Evolutionary conservation across 2,113 vertebrate species (phyloP), one percentile per base, ranked within the genome.

Genomic region (Petrocephalus microphthalmus): DNA sequence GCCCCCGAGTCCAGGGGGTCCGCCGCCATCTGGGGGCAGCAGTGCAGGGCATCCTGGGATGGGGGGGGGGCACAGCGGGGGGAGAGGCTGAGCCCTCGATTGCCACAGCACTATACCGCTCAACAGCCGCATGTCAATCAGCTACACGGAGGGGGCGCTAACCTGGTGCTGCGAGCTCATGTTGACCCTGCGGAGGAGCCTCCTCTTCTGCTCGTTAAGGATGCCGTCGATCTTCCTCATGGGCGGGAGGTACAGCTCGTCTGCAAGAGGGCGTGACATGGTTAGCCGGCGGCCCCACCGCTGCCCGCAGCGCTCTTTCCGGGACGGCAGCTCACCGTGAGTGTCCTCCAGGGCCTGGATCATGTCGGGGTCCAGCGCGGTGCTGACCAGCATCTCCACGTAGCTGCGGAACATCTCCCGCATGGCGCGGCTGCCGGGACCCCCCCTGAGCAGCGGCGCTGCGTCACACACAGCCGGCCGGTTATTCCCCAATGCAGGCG

Each of bases 391-490:
- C 97, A 98, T 97, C 94, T 98, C 97, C 91, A 98, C 97, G 0
- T 98, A 98, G 93, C 97, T 98, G 88, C 97, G 96, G 94, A 97
- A 98, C 97, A 98, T 98, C 90, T 98, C 97, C 90, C 96, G 96
- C 97, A 98, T 97, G 0, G 96, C 97, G 82, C 97, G 95, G 1
- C 97, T 97, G 92, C 97, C 97, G 86, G 97, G 92, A 7, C 96
- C 95, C 0, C 97, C 95, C 87, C 97, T 96, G 15, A 37, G 29
- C 71, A 95, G 91, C 0, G 94, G 93, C 87, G 93, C 95, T 95
- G 89, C 52, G 6, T 2, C 71, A 25, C 2, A 84, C 37, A 84
- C 22, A 0, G 2, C 53, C 5, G 7, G 19, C 37, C 13, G 11
- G 71, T 82, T 57, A 81, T 37, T 78, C 87, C 0, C 51, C 0